Conservation (phyloP, 2,797 vertebrate species). For the Neosilurus mollespiculum region DNA sequence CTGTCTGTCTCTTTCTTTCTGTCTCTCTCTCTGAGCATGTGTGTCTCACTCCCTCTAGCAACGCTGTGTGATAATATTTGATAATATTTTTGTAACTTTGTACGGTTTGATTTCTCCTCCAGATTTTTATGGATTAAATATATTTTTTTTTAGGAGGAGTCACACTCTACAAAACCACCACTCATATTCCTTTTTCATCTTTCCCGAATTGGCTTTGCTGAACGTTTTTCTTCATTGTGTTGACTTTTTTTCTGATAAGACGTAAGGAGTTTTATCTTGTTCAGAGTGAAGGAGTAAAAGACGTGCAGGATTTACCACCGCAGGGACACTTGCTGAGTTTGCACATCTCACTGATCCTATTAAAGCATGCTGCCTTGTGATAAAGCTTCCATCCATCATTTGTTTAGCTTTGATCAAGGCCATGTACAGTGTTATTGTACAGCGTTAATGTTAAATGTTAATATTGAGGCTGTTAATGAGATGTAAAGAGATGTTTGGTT, state of each 20-base stretch:
- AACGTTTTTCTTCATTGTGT: background rate
- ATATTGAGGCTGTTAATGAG: background rate
- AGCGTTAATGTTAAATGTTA: background rate
- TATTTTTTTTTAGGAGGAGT: background rate
- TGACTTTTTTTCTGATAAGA: background rate
- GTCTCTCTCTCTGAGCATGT: too few relatives aligned
- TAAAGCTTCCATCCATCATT: constrained; percentile 18
- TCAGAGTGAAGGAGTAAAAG: background rate
- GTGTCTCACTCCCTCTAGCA: too few relatives aligned
- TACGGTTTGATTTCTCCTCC: background rate
- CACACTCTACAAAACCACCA: background rate
- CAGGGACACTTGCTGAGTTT: constrained; percentile 63
- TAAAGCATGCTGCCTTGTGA: constrained; percentile 56
- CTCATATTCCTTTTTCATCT: too few relatives aligned
- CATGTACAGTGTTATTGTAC: constrained; percentile 4
- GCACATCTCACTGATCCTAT: constrained; percentile 77
- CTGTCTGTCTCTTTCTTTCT: background rate
- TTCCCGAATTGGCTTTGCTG: background rate
- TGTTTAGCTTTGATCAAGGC: constrained; percentile 22
- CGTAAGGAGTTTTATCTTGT: background rate
- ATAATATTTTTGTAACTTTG: background rate
- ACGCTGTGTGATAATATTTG: background rate
- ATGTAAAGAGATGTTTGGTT: background rate
- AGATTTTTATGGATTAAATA: background rate
- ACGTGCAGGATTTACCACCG: constrained; percentile 23